These are phyloP conservation scores for Junco hyemalis DNA, from an alignment of 2,113 vertebrate species.

Conservation along the genomic window DNA sequence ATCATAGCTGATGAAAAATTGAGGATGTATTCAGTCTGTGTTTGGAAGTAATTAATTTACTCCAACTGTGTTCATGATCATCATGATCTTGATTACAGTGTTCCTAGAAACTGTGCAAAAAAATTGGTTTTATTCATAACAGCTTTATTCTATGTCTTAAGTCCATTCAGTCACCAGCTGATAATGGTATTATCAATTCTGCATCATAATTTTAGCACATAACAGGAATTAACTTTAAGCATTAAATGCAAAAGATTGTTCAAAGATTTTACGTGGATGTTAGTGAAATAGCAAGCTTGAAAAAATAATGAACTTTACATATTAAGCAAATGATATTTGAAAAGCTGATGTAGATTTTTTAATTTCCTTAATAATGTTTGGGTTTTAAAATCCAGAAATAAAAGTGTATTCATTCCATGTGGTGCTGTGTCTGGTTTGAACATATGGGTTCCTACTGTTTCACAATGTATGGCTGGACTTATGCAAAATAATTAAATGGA, in stretches of 20 bases:
- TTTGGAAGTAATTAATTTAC: background rate
- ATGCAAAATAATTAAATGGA: background rate
- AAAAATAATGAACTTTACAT: background rate
- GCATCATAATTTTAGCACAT: background rate
- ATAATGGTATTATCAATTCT: background rate
- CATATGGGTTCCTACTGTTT: background rate
- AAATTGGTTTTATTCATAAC: background rate
- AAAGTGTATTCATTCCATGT: background rate
- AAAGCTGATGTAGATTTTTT: background rate
- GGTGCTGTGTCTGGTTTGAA: background rate
- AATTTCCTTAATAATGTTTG: background rate
- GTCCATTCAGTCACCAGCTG: background rate
- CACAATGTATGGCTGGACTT: background rate
- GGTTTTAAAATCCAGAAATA: background rate
- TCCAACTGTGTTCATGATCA: background rate
- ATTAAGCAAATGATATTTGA: background rate
- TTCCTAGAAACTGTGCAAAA: background rate
- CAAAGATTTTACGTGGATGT: background rate
- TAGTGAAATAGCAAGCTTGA: background rate
- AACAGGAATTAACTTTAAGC: background rate
- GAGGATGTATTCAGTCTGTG: background rate
- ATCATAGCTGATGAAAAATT: background rate
- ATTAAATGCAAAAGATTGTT: background rate
- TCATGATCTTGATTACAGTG: background rate
- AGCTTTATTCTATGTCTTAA: background rate